phyloP scores from a whole-genome alignment of 2,113 vertebrate genomes.

The Tyto alba region DNA sequence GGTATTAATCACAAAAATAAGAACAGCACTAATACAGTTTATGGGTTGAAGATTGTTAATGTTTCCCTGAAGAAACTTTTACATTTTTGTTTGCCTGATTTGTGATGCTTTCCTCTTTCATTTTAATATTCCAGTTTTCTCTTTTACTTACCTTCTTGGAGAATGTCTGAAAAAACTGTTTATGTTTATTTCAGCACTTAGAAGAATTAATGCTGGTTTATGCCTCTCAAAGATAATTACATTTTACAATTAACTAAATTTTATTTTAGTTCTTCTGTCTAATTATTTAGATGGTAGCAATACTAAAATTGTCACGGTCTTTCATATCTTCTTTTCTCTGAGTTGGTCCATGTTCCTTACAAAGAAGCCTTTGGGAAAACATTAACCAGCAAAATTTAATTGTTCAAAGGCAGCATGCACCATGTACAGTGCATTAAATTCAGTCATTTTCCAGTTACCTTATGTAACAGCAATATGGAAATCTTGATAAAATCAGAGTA shows the following conservation, averaged over 20 bases:
- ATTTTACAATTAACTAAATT: not conserved
- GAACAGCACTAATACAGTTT: not conserved
- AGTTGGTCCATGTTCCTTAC: not conserved
- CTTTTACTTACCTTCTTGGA: not conserved
- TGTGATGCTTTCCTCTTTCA: not conserved
- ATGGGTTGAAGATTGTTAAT: not conserved
- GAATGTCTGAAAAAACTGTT: not conserved
- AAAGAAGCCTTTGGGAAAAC: not conserved
- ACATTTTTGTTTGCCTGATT: not conserved
- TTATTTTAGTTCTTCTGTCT: not conserved
- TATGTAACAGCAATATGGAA: not conserved
- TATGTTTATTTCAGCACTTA: not conserved
- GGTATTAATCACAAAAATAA: not conserved
- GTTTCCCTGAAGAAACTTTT: conserved; percentile 3
- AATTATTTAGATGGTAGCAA: not conserved
- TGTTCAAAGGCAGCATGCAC: not conserved
- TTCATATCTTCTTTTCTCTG: not conserved
- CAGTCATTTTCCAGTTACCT: not conserved
- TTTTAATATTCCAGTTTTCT: not conserved
- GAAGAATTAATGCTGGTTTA: not conserved
- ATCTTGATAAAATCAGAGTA: not conserved
- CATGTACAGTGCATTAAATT: not conserved
- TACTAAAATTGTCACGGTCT: not conserved
- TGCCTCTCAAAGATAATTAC: not conserved
- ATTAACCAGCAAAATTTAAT: not conserved